These are phyloP conservation scores for Drosophila anomalata DNA, from an alignment of 2,888 invertebrate species.

Conservation along the genomic window DNA sequence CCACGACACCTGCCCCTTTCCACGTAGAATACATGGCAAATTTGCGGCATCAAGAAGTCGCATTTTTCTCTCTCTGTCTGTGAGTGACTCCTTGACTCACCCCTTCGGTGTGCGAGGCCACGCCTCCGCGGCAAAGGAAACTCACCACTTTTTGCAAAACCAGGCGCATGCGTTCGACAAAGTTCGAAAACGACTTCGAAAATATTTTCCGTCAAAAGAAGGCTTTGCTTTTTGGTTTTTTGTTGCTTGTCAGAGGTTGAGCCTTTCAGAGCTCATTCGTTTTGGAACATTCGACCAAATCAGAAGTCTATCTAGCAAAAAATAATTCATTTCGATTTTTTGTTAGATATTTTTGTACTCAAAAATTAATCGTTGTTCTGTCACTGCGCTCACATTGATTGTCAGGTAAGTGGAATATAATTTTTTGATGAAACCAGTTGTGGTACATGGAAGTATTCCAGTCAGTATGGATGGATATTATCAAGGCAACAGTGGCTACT, in stretches of 20 bases:
- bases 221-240: slow-evolving; percentile 28
- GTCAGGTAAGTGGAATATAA: slow-evolving; percentile 25
- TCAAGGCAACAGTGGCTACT: slow-evolving; percentile 3
- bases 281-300: slow-evolving; percentile 27
- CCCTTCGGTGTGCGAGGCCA: slow-evolving; percentile 18
- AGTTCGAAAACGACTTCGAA: slow-evolving; percentile 28
- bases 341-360: slow-evolving; percentile 5
- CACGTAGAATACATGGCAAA: slow-evolving; percentile 64
- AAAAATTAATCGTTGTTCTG: slow-evolving; percentile 17
- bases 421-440: not conserved
- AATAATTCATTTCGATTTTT: not conserved
- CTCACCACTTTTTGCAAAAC: slow-evolving; percentile 39
- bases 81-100: not conserved
- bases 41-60: slow-evolving; percentile 83
- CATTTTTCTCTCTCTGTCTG: slow-evolving; percentile 71
- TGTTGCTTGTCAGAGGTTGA: slow-evolving; percentile 1
- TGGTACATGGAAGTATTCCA: not conserved
- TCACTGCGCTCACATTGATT: slow-evolving; percentile 21
- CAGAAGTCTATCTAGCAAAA: slow-evolving; percentile 26
- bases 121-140: slow-evolving; percentile 26
- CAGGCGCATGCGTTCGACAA: slow-evolving; percentile 25
- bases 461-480: slow-evolving; percentile 45
- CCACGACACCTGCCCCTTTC: slow-evolving; percentile 11
- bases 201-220: slow-evolving; percentile 18
- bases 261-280: slow-evolving; percentile 49